Evolutionary conservation across 92 coral and sea anemone genomes (phyloP).

Genomic region (Epizoanthus ramosus): DNA sequence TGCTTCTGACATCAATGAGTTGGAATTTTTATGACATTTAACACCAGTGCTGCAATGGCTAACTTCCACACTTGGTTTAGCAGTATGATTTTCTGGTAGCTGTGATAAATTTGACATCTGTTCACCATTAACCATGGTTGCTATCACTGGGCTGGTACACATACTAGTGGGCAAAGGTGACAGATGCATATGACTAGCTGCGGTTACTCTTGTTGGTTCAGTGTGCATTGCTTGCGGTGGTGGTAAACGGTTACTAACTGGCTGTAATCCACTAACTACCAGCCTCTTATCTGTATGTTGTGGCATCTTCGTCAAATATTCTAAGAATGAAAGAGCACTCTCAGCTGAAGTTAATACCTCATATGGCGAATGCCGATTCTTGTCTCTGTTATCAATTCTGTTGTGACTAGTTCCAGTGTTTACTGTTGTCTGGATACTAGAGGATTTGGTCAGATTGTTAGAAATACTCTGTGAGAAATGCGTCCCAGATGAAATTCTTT

Average conservation of each 20-base stretch:
- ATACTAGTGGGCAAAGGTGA: too few relatives aligned
- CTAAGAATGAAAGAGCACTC: slow-evolving; percentile 14
- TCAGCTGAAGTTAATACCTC: neutral
- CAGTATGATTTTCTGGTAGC: neutral
- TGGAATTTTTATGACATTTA: too few relatives aligned
- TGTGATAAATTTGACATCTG: neutral
- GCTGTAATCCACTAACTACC: neutral
- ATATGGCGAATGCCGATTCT: neutral
- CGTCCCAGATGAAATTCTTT: neutral
- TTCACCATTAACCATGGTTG: too few relatives aligned
- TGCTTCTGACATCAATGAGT: too few relatives aligned
- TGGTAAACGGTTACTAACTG: neutral
- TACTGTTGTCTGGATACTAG: neutral
- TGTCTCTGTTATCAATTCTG: neutral
- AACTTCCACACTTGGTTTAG: neutral
- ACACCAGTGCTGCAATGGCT: too few relatives aligned
- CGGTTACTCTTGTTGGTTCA: too few relatives aligned
- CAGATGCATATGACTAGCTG: too few relatives aligned
- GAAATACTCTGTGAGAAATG: neutral
- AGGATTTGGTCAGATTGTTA: neutral
- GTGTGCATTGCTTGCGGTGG: too few relatives aligned
- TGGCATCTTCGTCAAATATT: neutral
- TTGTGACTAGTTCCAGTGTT: neutral
- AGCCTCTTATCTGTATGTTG: neutral
- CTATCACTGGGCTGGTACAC: too few relatives aligned